Conservation (phyloP, 1,140 invertebrate genomes). For the Babylonia areolata region DNA sequence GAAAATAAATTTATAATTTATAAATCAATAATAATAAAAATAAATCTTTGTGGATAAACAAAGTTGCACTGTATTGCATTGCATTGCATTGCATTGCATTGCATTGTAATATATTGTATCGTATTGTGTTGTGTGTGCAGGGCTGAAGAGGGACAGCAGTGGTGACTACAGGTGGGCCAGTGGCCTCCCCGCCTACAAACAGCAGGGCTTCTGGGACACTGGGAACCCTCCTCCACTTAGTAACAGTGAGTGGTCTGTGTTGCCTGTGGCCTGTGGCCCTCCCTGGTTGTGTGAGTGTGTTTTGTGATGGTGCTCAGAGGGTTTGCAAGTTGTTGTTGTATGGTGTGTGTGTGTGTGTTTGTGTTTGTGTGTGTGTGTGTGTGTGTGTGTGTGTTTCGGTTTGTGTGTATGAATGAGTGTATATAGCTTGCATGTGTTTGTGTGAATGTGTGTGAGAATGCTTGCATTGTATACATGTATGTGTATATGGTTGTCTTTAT, state of each 20-base stretch:
- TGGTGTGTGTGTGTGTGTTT: neutral
- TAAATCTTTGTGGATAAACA: too few species aligned
- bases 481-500: neutral
- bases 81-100: too few species aligned
- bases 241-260: constrained; percentile 27
- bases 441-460: neutral
- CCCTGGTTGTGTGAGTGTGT: neutral
- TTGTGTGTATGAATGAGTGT: neutral
- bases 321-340: neutral
- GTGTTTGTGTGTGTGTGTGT: neutral
- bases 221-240: constrained; percentile 36
- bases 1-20: too few species aligned
- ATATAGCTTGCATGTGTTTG: too few species aligned
- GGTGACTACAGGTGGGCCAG: constrained; percentile 42
- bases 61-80: too few species aligned
- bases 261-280: neutral
- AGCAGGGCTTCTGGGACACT: constrained; percentile 43
- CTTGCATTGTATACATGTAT: neutral
- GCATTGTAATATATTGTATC: too few species aligned
- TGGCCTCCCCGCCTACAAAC: constrained; percentile 28
- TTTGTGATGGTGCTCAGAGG: neutral
- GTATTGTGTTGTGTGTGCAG: constrained; percentile 19
- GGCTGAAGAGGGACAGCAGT: constrained; percentile 34
- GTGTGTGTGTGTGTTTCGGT: neutral
- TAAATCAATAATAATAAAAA: too few species aligned